Percentiles rank a stretch among this genome's conserved stretches.
phyloP scores from a whole-genome alignment of 2,888 invertebrate genomes.

The Hymenopus coronatus region DNA sequence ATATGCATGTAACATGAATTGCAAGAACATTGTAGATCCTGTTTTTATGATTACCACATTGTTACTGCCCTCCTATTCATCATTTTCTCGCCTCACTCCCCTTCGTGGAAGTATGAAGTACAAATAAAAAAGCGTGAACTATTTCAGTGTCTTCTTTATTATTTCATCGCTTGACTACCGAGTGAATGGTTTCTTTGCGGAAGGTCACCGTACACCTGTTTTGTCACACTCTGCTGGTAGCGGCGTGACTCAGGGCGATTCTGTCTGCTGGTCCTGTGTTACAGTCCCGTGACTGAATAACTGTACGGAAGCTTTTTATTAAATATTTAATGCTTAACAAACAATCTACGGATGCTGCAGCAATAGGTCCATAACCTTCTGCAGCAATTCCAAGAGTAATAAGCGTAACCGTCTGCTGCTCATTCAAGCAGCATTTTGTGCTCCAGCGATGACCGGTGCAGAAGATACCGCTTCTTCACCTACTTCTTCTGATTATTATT shows the following conservation, averaged over 20 bases:
- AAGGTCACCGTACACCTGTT: neutral
- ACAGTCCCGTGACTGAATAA: neutral
- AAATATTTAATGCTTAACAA: neutral
- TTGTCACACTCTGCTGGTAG: neutral
- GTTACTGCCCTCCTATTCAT: slow-evolving; percentile 1
- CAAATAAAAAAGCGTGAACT: neutral
- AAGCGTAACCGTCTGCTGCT: no score
- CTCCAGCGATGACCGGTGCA: no score
- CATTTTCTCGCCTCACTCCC: slow-evolving; percentile 2
- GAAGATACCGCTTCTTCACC: no score
- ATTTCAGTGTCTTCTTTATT: neutral
- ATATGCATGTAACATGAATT: slow-evolving; percentile 18
- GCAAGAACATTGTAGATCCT: slow-evolving; percentile 13
- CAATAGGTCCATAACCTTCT: no score
- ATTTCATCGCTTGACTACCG: neutral
- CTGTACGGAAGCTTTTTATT: neutral
- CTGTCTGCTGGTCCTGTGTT: neutral
- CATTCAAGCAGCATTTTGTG: no score
- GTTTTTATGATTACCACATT: neutral
- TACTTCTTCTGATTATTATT: no score
- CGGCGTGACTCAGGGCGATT: neutral
- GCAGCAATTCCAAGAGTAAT: no score
- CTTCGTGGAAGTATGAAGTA: neutral
- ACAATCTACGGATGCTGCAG: neutral
- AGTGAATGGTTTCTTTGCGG: neutral